Conservation (phyloP, 2,888 invertebrate genomes). For the Pseudococcus jackbeardsleyi region DNA sequence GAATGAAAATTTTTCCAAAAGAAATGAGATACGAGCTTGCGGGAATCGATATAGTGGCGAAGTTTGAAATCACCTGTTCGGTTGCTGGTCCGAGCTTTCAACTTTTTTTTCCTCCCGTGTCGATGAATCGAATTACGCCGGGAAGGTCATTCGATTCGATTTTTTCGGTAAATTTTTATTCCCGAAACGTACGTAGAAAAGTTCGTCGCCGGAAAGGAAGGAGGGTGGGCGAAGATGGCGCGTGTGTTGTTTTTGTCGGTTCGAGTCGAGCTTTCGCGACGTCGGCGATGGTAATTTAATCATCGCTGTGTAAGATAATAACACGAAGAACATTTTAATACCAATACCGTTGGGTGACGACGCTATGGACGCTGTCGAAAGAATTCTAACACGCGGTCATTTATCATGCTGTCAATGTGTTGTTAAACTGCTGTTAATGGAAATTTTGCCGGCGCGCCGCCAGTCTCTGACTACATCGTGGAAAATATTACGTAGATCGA, state of each 20-base stretch:
- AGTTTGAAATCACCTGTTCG: background rate
- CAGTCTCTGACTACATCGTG: background rate
- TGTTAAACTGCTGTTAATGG: slow-evolving; percentile 30
- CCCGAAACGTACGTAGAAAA: background rate
- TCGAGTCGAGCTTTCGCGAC: background rate
- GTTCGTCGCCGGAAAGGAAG: background rate
- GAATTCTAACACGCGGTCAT: slow-evolving; percentile 25
- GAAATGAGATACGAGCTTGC: background rate
- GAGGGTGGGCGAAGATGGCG: background rate
- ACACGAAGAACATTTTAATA: slow-evolving; percentile 27
- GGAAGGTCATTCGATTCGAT: background rate
- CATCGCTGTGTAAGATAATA: slow-evolving; percentile 19
- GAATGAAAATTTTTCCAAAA: background rate
- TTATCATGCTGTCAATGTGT: slow-evolving; percentile 24
- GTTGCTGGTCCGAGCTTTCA: background rate
- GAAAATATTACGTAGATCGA: background rate
- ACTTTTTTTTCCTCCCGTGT: background rate
- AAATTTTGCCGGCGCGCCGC: background rate
- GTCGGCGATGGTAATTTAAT: background rate
- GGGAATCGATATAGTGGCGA: background rate
- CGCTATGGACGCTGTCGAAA: background rate
- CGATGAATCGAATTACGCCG: background rate
- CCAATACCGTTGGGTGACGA: background rate
- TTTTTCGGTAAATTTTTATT: background rate
- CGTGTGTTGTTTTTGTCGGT: background rate